Base-by-base conservation (phyloP, 2,888 invertebrate genomes). In the Leptopilina drosophilae region DNA sequence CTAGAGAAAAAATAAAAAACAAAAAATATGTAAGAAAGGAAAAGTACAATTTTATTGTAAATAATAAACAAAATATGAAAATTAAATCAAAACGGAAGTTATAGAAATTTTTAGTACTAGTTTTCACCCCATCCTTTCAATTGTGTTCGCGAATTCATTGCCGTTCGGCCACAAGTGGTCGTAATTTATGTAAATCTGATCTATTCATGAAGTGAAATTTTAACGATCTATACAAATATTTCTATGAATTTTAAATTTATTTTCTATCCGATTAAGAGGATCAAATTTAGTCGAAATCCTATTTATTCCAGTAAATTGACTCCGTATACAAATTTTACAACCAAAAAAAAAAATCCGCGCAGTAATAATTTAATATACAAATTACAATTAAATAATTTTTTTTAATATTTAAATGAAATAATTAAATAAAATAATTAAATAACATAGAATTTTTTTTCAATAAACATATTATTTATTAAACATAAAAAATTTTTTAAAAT, bases 161-260 rank as follows among this genome's bases (percentile, higher is more conserved):
- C 26, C 53, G 2, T 33, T 69, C 12, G 69, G 26, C 33, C 33
- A 69, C 26, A 69, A 53, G 69, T 69, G 53, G n/a, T 26, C 53
- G 33, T 56, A 53, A 81, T 85, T 83, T 78, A 82, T 82, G 84
- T 76, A 80, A 85, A 82, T 83, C 66, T 26, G 77, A 46, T 59
- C 46, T 56, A 77, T 26, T 40, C 77, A 76, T 64, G 78, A 56
- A 80, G 42, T 77, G 76, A 81, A 82, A 85, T 84, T 83, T 83
- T 84, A 85, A 83, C 84, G 79, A 79, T 59, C 69, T n/a, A 20
- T 73, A 42, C 42, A 33, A 33, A 33, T 33, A 33, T 33, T 33
- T 33, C 42, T 42, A 14, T 46, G 77, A 53, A 9, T 8, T 56
- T 26, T n/a, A 73, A 73, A 73, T 26, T 14, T 14, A 56, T 49